Evolutionary conservation across 2,888 invertebrate species (phyloP).

Genomic region (Heteromyza rotundicornis): DNA sequence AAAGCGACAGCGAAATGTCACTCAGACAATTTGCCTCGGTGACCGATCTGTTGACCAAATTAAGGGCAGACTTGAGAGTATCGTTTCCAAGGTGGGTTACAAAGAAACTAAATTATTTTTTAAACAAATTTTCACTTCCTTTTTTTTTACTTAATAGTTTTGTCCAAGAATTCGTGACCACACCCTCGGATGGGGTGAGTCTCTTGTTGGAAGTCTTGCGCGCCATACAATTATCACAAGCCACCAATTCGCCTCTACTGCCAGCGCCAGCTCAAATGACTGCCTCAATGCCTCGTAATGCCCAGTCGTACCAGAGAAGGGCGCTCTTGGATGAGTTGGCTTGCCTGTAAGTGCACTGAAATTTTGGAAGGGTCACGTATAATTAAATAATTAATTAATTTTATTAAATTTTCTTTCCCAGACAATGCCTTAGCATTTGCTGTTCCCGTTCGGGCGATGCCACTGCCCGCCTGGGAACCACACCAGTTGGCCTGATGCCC

Average conservation of each 20-base stretch:
- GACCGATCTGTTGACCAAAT: slow-evolving; percentile 84
- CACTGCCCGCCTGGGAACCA: slow-evolving; percentile 75
- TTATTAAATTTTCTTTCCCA: slow-evolving; percentile 47
- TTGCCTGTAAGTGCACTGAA: slow-evolving; percentile 70
- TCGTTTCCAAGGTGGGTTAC: slow-evolving; percentile 82
- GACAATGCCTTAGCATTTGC: slow-evolving; percentile 83
- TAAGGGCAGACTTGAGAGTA: slow-evolving; percentile 82
- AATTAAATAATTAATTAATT: too few relatives aligned
- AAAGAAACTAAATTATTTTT: not conserved
- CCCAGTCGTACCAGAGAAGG: slow-evolving; percentile 74
- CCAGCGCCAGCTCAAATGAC: slow-evolving; percentile 40
- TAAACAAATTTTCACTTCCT: not conserved
- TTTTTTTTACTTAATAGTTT: slow-evolving; percentile 69
- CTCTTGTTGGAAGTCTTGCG: slow-evolving; percentile 83
- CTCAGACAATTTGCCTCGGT: slow-evolving; percentile 85
- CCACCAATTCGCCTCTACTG: slow-evolving; percentile 64
- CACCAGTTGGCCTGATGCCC: slow-evolving; percentile 83
- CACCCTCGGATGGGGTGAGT: slow-evolving; percentile 86
- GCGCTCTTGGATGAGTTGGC: slow-evolving; percentile 86
- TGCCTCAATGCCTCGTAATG: slow-evolving; percentile 65
- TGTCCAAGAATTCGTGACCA: slow-evolving; percentile 88
- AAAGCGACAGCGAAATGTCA: slow-evolving; percentile 80
- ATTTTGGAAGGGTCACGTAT: too few relatives aligned
- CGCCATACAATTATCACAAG: slow-evolving; percentile 83
- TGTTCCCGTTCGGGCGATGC: slow-evolving; percentile 82